phyloP scores from a whole-genome alignment of 2,888 invertebrate genomes.

The Acleris cristana region DNA sequence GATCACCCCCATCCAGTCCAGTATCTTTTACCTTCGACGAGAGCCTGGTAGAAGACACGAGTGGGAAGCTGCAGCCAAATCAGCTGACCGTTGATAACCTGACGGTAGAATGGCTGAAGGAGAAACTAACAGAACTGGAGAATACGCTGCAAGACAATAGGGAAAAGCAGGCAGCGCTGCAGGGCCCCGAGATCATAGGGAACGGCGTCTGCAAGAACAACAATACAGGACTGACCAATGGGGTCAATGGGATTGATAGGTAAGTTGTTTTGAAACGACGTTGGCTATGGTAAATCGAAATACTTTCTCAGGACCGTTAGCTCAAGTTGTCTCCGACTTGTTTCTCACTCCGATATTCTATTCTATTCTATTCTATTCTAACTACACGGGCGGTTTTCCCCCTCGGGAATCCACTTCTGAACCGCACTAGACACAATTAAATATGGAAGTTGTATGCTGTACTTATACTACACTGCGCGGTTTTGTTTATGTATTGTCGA shows the following conservation, averaged over 20 bases:
- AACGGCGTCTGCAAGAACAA: slow-evolving; percentile 80
- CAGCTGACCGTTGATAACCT: slow-evolving; percentile 95
- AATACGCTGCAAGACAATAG: slow-evolving; percentile 90
- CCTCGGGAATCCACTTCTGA: too few species aligned
- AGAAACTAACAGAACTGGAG: slow-evolving; percentile 91
- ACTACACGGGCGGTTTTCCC: too few species aligned
- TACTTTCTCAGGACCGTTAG: too few species aligned
- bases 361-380: too few species aligned
- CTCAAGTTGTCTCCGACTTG: too few species aligned
- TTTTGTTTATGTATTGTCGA: too few species aligned
- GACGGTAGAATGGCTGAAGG: slow-evolving; percentile 94
- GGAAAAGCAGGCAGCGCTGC: slow-evolving; percentile 86
- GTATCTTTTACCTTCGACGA: slow-evolving; percentile 94
- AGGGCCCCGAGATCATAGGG: slow-evolving; percentile 80
- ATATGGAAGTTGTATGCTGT: too few species aligned
- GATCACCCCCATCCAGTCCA: slow-evolving; percentile 91
- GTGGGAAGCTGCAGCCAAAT: slow-evolving; percentile 93
- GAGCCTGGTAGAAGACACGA: slow-evolving; percentile 93
- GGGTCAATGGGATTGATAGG: slow-evolving; percentile 82
- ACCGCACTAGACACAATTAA: too few species aligned
- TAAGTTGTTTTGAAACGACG: slow-evolving; percentile 41
- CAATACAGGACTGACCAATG: slow-evolving; percentile 77
- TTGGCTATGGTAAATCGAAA: neutral
- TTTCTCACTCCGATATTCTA: too few species aligned
- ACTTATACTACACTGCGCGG: too few species aligned